A percentile compares a stretch with the other conserved stretches of the same genome.
Evolutionary conservation across 2,797 vertebrate genomes (phyloP).

Genomic region (Botia kubotai): DNA sequence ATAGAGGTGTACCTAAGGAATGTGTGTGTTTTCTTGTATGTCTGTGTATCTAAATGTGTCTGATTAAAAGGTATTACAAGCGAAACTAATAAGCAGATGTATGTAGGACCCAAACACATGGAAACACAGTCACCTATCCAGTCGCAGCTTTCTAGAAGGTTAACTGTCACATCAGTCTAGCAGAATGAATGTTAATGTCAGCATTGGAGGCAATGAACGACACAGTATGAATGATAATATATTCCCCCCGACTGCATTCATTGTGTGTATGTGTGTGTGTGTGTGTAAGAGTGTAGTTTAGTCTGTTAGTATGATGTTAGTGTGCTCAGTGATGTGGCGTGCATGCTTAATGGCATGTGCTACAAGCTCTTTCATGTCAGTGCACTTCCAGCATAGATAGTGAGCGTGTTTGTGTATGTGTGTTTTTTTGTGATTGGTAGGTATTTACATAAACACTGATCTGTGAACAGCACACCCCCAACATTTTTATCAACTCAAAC

Average conservation of each 20-base stretch:
- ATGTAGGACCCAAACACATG: slow-evolving; percentile 24
- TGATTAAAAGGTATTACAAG: slow-evolving; percentile 27
- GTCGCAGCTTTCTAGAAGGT: slow-evolving; percentile 36
- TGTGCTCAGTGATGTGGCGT: slow-evolving; percentile 38
- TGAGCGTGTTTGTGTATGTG: slow-evolving; percentile 1
- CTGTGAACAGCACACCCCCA: slow-evolving; percentile 15
- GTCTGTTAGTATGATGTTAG: slow-evolving; percentile 39
- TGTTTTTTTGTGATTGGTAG: not conserved
- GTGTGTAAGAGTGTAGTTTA: slow-evolving; percentile 40
- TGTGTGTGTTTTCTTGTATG: slow-evolving; percentile 8
- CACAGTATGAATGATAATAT: slow-evolving; percentile 48
- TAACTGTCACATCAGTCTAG: slow-evolving; percentile 48
- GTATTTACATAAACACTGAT: slow-evolving; percentile 27
- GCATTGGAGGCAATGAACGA: slow-evolving; percentile 49
- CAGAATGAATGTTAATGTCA: slow-evolving; percentile 54
- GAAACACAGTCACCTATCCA: slow-evolving; percentile 17
- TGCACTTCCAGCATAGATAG: slow-evolving; percentile 27
- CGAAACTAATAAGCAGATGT: slow-evolving; percentile 31
- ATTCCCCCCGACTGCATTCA: slow-evolving; percentile 19
- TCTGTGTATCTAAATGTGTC: slow-evolving; percentile 20
- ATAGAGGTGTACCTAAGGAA: slow-evolving; percentile 37
- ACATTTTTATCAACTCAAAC: slow-evolving; percentile 38
- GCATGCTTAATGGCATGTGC: slow-evolving; percentile 47
- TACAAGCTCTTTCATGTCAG: slow-evolving; percentile 41
- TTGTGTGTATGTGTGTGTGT: slow-evolving; percentile 20